A percentile compares a stretch with the other conserved stretches of the same genome.
phyloP scores from a whole-genome alignment of 1,140 invertebrate genomes.

The Bombus ignitus region DNA sequence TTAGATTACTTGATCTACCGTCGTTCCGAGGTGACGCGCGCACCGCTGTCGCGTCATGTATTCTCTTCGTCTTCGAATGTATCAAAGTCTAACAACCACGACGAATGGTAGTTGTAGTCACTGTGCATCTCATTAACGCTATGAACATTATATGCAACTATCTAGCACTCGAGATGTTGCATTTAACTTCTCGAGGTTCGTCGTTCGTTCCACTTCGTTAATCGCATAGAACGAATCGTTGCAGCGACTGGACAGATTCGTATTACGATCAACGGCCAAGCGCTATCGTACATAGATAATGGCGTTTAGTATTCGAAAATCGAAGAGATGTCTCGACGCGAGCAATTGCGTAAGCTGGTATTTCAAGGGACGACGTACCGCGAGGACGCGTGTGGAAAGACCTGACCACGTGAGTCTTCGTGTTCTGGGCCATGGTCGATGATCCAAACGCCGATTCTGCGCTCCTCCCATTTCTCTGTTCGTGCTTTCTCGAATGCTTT shows the following conservation, averaged over 20 bases:
- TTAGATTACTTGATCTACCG: conserved; percentile 19
- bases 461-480: background rate
- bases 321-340: conserved; percentile 50
- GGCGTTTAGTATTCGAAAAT: conserved; percentile 72
- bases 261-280: background rate
- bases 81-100: background rate
- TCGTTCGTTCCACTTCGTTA: background rate
- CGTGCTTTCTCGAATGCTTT: background rate
- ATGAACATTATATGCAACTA: no score
- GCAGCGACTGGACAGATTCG: no score
- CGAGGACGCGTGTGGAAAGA: conserved; percentile 69
- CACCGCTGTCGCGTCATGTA: background rate
- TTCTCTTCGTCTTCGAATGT: background rate
- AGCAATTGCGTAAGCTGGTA: conserved; percentile 64
- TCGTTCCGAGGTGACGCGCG: background rate
- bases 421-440: conserved; percentile 73
- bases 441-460: conserved; percentile 29
- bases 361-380: conserved; percentile 55
- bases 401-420: conserved; percentile 30
- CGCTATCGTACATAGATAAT: conserved; percentile 39
- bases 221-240: background rate
- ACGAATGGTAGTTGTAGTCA: background rate
- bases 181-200: no score
- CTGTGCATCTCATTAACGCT: no score
- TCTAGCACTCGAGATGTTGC: no score